Conservation (phyloP, 2,888 invertebrate genomes). For the Archips crataeganus region DNA sequence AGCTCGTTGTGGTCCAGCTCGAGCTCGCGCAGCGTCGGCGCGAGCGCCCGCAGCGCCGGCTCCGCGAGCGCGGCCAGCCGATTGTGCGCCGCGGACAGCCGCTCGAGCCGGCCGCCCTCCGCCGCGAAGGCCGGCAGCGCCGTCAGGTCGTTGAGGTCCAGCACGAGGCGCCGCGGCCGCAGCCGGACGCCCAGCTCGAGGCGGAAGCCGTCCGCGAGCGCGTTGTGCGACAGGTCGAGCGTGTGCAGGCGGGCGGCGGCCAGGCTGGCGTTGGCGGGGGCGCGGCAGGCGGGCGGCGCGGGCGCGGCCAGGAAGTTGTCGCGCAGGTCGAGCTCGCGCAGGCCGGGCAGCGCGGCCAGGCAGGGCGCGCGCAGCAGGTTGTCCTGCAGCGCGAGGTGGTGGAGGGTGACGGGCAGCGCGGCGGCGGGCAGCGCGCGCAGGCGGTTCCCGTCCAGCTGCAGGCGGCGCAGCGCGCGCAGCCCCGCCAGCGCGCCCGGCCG, state of each 20-base stretch:
- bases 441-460: constrained; percentile 89
- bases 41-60: constrained; percentile 88
- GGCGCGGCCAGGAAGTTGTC: constrained; percentile 87
- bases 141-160: constrained; percentile 91
- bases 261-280: constrained; percentile 51
- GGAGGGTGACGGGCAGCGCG: constrained; percentile 75
- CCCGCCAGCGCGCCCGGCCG: constrained; percentile 83
- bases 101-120: constrained; percentile 87
- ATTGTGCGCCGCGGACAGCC: constrained; percentile 92
- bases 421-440: constrained; percentile 85
- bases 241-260: constrained; percentile 87
- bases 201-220: constrained; percentile 87
- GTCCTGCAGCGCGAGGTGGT: constrained; percentile 68
- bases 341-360: constrained; percentile 84
- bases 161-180: constrained; percentile 89
- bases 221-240: constrained; percentile 92
- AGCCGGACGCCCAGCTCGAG: constrained; percentile 88
- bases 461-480: constrained; percentile 85
- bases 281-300: constrained; percentile 81
- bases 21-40: constrained; percentile 89
- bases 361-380: too few species aligned
- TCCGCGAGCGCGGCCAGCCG: constrained; percentile 87
- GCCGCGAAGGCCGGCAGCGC: constrained; percentile 88
- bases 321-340: constrained; percentile 88
- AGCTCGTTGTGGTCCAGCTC: constrained; percentile 92